These are phyloP conservation scores for Trichogramma dendrolimi DNA, from an alignment of 2,888 invertebrate species.

Conservation along the genomic window DNA sequence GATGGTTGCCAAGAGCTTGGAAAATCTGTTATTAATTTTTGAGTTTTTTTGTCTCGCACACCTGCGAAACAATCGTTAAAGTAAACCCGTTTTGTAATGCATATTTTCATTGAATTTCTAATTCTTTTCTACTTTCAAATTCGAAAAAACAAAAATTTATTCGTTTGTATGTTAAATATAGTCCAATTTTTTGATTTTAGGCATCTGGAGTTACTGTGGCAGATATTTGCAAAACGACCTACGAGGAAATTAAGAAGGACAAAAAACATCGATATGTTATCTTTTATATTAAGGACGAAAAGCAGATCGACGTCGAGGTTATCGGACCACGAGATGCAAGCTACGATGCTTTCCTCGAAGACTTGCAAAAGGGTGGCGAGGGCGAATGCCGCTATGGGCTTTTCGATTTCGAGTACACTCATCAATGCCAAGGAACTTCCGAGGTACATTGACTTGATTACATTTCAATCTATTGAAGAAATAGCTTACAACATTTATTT, in stretches of 20 bases:
- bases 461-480: neutral
- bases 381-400: constrained; percentile 97
- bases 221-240: constrained; percentile 89
- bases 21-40: constrained; percentile 17
- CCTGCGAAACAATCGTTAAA: constrained; percentile 4
- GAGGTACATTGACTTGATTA: constrained; percentile 55
- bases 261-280: constrained; percentile 96
- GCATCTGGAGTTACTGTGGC: constrained; percentile 97
- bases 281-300: constrained; percentile 92
- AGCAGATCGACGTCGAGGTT: constrained; percentile 91
- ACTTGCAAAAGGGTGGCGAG: constrained; percentile 84
- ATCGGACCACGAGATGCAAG: constrained; percentile 85
- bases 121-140: neutral
- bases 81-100: neutral
- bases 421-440: constrained; percentile 94
- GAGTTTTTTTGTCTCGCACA: neutral
- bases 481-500: constrained; percentile 1
- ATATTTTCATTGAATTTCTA: neutral
- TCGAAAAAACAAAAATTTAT: neutral
- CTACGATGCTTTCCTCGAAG: constrained; percentile 91
- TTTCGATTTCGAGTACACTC: constrained; percentile 97
- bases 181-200: constrained; percentile 49
- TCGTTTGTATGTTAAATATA: neutral
- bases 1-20: constrained; percentile 12
- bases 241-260: constrained; percentile 96